Conservation (phyloP, 2,113 vertebrate genomes). For the Psettodes erumei region DNA sequence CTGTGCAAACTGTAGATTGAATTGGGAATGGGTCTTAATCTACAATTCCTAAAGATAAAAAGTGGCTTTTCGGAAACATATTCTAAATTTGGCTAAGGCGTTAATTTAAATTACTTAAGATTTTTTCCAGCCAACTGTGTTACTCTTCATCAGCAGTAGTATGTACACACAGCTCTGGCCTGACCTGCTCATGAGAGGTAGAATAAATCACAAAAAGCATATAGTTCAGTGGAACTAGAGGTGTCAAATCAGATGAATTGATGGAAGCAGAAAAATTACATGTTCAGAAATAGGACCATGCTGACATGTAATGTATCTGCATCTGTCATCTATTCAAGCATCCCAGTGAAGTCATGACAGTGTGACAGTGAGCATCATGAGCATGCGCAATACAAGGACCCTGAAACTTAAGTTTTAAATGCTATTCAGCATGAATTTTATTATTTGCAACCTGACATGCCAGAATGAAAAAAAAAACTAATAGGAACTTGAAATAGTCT, state of each 20-base stretch:
- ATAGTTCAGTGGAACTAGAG: background rate
- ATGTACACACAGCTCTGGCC: background rate
- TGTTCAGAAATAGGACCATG: background rate
- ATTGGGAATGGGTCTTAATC: background rate
- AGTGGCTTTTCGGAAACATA: background rate
- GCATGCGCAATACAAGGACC: background rate
- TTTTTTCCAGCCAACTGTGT: background rate
- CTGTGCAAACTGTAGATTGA: background rate
- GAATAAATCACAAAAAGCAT: background rate
- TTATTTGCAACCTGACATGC: background rate
- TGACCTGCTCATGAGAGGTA: background rate
- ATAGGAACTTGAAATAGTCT: background rate
- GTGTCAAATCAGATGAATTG: background rate
- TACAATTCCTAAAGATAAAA: background rate
- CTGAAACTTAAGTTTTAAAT: background rate
- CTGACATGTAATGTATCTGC: background rate
- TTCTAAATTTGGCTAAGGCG: background rate
- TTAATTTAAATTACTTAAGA: background rate
- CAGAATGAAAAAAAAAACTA: background rate
- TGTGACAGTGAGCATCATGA: background rate
- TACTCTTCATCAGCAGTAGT: background rate
- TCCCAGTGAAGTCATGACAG: background rate
- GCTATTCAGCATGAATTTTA: background rate
- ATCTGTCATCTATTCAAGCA: background rate
- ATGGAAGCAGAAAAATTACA: background rate